phyloP scores from a whole-genome alignment of 2,797 vertebrate genomes.

The Poecilia wingei region DNA sequence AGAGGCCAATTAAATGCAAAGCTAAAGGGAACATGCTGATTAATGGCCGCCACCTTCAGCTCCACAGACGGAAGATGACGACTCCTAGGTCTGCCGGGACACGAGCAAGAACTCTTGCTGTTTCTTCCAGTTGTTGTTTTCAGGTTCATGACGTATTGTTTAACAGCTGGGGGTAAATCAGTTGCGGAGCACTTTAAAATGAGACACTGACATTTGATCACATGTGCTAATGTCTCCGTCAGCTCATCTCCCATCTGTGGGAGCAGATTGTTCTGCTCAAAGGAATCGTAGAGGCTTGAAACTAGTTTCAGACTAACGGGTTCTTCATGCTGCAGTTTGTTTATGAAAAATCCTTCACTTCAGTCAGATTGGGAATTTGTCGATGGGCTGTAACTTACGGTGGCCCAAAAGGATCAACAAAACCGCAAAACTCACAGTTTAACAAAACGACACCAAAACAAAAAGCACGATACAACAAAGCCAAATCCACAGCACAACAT shows the following conservation, averaged over 20 bases:
- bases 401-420: background rate
- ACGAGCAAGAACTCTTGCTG: slow-evolving; percentile 38
- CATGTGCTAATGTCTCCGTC: slow-evolving; percentile 38
- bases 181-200: slow-evolving; percentile 41
- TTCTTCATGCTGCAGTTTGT: background rate
- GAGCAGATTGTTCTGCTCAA: slow-evolving; percentile 44
- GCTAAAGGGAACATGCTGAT: slow-evolving; percentile 34
- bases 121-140: slow-evolving; percentile 56
- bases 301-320: background rate
- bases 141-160: slow-evolving; percentile 44
- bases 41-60: slow-evolving; percentile 32
- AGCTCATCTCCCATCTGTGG: slow-evolving; percentile 52
- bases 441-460: too few relatives aligned
- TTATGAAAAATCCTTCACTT: background rate
- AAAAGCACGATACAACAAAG: too few relatives aligned
- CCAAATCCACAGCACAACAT: too few relatives aligned
- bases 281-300: slow-evolving; percentile 1
- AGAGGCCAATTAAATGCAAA: slow-evolving; percentile 8
- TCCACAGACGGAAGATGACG: slow-evolving; percentile 37
- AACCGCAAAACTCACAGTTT: background rate
- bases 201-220: slow-evolving; percentile 51
- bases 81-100: slow-evolving; percentile 31
- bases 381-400: background rate
- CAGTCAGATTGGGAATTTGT: background rate
- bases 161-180: slow-evolving; percentile 59